A percentile compares a stretch with the other conserved stretches of the same genome.
Evolutionary conservation across 2,113 vertebrate genomes (phyloP).

Genomic region (Menidia beryllina): DNA sequence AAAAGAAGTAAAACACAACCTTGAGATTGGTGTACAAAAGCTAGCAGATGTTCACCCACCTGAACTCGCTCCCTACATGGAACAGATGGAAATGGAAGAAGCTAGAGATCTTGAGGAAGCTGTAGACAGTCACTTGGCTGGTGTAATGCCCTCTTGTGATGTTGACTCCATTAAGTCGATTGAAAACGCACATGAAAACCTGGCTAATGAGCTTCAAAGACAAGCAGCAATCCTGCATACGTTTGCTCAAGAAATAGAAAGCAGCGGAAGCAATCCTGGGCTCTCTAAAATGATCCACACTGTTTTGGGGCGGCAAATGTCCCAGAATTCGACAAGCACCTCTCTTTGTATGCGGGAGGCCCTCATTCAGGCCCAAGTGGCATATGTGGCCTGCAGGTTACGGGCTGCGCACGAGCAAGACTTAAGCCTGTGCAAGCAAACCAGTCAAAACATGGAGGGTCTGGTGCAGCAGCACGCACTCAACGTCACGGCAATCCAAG

Average conservation of each 20-base stretch:
- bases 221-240: slow-evolving; percentile 86
- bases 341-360: slow-evolving; percentile 90
- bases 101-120: slow-evolving; percentile 69
- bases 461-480: slow-evolving; percentile 85
- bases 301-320: slow-evolving; percentile 74
- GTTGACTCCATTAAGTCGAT: slow-evolving; percentile 79
- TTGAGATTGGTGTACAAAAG: slow-evolving; percentile 66
- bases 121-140: slow-evolving; percentile 72
- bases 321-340: slow-evolving; percentile 78
- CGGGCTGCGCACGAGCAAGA: slow-evolving; percentile 86
- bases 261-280: slow-evolving; percentile 73
- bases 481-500: slow-evolving; percentile 81
- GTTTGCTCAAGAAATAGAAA: slow-evolving; percentile 86
- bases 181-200: slow-evolving; percentile 81
- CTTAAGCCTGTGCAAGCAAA: slow-evolving; percentile 83
- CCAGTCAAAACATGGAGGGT: slow-evolving; percentile 80
- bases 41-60: slow-evolving; percentile 72
- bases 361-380: slow-evolving; percentile 91
- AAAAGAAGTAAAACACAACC: slow-evolving; percentile 83
- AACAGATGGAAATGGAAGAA: slow-evolving; percentile 79
- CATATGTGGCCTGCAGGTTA: slow-evolving; percentile 89
- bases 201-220: slow-evolving; percentile 89
- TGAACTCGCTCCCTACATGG: slow-evolving; percentile 79
- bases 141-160: slow-evolving; percentile 41
- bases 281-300: slow-evolving; percentile 82